Evolutionary conservation across 2,888 invertebrate species (phyloP), one percentile per base, ranked within the genome.

Genomic region (Tanaodytes sp.): DNA sequence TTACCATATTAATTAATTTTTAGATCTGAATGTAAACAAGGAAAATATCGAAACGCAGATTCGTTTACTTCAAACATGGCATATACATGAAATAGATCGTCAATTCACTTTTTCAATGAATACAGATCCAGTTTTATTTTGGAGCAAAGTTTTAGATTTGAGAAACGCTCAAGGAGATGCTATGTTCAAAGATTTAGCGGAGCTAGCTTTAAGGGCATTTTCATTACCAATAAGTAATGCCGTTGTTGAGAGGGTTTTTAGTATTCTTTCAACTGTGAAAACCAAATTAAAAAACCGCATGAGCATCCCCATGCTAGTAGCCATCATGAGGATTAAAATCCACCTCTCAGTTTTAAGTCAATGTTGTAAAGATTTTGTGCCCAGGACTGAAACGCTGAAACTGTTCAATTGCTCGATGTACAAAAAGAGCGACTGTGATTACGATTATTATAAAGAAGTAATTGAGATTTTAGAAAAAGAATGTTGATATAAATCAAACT

Each of bases 141-240:
- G 36, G 36, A 33, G 36, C 12, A 33, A 12, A 33, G 36, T 33
- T 33, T 33, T 33, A 12, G 6, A n/a, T n/a, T 33, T 33, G 36
- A 33, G 12, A 33, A 33, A 33, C 12, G 36, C 36, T 33, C 36
- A 33, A 33, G 36, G 36, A 4, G 36, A 33, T 11, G 23, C 12
- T 42, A 27, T 33, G 8, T 65, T 51, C 23, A 45, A 51, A 45
- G 58, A 65, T 39, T 30, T 57, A 23, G 51, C 58, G 6, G 30
- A 43, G 15, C 51, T 58, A 18, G 63, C 58, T 0, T 20, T 63
- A 8, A 1, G 51, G 20, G 51, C 40, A 1, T 40, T 69, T 2
- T 48, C 54, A 11, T 45, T 69, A n/a, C 54, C 58, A 4, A 52
- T 59, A 4, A 69, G 63, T 12, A 69, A 64, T 16, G 69, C 63